A percentile compares a stretch with the other conserved stretches of the same genome.
phyloP scores from a whole-genome alignment of 2,888 invertebrate genomes.

The Fragum whitleyi region DNA sequence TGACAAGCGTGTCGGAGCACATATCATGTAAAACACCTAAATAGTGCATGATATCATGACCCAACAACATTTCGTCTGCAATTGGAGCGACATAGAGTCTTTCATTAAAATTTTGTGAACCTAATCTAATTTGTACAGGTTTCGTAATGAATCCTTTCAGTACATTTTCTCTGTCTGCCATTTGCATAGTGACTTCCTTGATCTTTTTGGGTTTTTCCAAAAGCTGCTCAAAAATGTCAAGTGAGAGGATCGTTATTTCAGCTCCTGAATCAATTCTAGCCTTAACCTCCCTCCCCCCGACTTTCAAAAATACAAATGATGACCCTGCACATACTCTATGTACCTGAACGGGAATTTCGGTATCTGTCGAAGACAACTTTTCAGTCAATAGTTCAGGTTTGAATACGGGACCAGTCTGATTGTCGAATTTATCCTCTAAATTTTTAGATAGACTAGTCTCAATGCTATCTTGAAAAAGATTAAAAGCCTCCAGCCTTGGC shows the following conservation, averaged over 20 bases:
- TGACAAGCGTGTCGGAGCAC: neutral
- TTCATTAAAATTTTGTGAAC: slow-evolving; percentile 18
- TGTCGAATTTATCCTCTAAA: neutral
- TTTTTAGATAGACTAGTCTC: neutral
- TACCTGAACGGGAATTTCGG: neutral
- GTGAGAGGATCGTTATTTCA: slow-evolving; percentile 36
- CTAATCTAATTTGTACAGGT: slow-evolving; percentile 19
- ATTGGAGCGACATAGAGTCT: slow-evolving; percentile 37
- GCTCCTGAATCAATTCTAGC: slow-evolving; percentile 40
- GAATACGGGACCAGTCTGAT: too few species aligned
- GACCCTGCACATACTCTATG: slow-evolving; percentile 32
- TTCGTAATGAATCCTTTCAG: too few species aligned
- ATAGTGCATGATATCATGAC: slow-evolving; percentile 33
- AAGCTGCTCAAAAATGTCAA: slow-evolving; percentile 27
- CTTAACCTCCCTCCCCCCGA: slow-evolving; percentile 29
- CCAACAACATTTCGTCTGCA: slow-evolving; percentile 41
- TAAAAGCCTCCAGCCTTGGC: too few species aligned
- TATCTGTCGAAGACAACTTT: too few species aligned
- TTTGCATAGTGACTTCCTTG: slow-evolving; percentile 20
- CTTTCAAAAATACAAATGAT: slow-evolving; percentile 11
- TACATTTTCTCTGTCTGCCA: too few species aligned
- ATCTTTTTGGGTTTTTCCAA: slow-evolving; percentile 16
- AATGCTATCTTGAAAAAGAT: neutral
- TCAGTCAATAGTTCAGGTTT: too few species aligned
- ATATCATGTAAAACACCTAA: slow-evolving; percentile 28